Evolutionary conservation across 2,113 vertebrate genomes (phyloP), one percentile per base, ranked within the genome.

Genomic region (Labeo rohita): DNA sequence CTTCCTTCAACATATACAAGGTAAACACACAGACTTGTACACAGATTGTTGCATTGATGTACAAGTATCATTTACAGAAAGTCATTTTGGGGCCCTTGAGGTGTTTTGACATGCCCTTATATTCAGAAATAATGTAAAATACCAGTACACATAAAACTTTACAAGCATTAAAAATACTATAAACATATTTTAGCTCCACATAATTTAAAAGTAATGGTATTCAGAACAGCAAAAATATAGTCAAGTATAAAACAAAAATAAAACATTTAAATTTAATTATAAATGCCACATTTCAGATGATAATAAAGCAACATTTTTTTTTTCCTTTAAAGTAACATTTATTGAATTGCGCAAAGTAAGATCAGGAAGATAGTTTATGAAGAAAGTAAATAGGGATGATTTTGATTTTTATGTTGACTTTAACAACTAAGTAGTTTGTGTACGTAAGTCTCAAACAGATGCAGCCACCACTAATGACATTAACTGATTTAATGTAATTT

Each of bases 401-500:
- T 70, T 18, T 43, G 1, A 70, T 70, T 43, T 28, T 70, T 3
- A 21, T 45, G 18, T 72, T 45, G 16, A 45, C 39, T 66, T 15
- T 15, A 15, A 34, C 28, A 34, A 36, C 65, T 9, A 70, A 70
- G 36, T 74, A 23, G 43, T 23, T 74, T 74, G 72, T 47, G 45
- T 74, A 74, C 43, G 5, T 0, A 74, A 74, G 72, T 73, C 70
- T 73, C 21, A 47, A 72, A 21, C 39, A 6, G 4, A 74, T 23
- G 72, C 54, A 79, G 77, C 18, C 52, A 28, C 12, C 1, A 2
- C n/a, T 80, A 65, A 80, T 63, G 4, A 23, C 8, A 47, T 86
- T 83, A 85, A 9, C 50, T 21, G 18, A 45, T 82, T 85, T 87
- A 80, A 85, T 87, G 13, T 70, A 8, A 85, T 85, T 87, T 54